A percentile compares a stretch with the other conserved stretches of the same genome.
phyloP scores from a whole-genome alignment of 2,888 invertebrate genomes.

The Nudaria mundana region DNA sequence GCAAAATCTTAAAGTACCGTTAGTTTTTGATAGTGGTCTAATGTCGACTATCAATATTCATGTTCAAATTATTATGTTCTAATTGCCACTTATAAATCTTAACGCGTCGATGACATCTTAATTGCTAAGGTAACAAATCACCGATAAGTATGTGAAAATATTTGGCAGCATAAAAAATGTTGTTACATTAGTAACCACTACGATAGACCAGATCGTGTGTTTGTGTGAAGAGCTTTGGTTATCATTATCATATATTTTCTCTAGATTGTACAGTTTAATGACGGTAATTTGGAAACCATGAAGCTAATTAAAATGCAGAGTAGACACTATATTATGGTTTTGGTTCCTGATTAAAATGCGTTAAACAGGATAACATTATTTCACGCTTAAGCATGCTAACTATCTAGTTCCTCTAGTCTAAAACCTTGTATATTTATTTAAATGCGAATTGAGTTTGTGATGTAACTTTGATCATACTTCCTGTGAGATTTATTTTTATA shows the following conservation, averaged over 20 bases:
- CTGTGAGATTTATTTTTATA: no score
- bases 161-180: conserved; percentile 38
- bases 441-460: no score
- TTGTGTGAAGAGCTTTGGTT: conserved; percentile 3
- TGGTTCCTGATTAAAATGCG: conserved; percentile 8
- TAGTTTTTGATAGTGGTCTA: conserved; percentile 64
- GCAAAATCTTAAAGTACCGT: conserved; percentile 41
- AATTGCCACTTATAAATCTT: conserved; percentile 75
- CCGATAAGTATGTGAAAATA: conserved; percentile 48
- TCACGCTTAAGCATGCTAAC: no score
- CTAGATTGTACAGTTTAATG: no score
- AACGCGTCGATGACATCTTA: conserved; percentile 73
- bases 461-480: no score
- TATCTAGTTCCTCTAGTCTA: no score
- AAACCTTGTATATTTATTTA: no score
- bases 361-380: no score
- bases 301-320: conserved; percentile 8
- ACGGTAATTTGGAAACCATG: conserved; percentile 6
- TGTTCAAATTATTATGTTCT: conserved; percentile 66
- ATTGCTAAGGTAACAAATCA: conserved; percentile 70
- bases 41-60: conserved; percentile 73
- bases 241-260: conserved; percentile 5
- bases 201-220: conserved; percentile 7
- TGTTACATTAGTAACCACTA: conserved; percentile 12
- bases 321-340: conserved; percentile 7